phyloP scores from a whole-genome alignment of 2,797 vertebrate species.

The Avahi laniger region DNA sequence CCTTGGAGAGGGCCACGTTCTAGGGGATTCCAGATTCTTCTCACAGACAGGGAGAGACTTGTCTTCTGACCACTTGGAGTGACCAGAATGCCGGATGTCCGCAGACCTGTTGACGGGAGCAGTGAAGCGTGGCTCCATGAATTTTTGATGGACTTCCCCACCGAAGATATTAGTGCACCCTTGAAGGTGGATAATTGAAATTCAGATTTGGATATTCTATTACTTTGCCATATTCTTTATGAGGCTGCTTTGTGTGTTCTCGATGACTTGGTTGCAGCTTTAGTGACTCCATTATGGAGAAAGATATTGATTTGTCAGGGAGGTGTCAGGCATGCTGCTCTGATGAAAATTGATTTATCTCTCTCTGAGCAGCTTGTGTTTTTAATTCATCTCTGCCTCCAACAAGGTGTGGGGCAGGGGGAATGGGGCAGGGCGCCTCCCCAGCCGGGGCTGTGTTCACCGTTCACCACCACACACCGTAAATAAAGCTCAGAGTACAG shows the following conservation, averaged over 20 bases:
- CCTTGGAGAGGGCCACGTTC: background rate
- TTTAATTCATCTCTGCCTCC: conserved; percentile 67
- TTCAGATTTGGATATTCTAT: conserved; percentile 71
- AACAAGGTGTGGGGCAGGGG: conserved; percentile 27
- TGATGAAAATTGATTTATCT: conserved; percentile 65
- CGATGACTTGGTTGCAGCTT: conserved; percentile 23
- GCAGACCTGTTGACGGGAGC: background rate
- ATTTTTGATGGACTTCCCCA: conserved; percentile 62
- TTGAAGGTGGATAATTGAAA: conserved; percentile 73
- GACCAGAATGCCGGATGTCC: background rate
- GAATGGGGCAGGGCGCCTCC: background rate
- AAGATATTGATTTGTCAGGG: conserved; percentile 59
- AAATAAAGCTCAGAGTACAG: conserved; percentile 57
- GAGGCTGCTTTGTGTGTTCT: conserved; percentile 49
- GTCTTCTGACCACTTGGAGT: background rate
- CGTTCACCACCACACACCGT: background rate
- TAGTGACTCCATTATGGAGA: conserved; percentile 46
- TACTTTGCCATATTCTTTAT: conserved; percentile 59
- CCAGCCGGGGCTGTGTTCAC: background rate
- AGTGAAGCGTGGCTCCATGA: conserved; percentile 41
- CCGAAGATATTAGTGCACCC: conserved; percentile 25
- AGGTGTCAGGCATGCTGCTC: conserved; percentile 53
- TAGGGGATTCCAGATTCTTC: background rate
- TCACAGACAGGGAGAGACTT: background rate
- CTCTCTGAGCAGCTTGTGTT: conserved; percentile 49